A percentile compares a stretch with the other conserved stretches of the same genome.
Conservation (phyloP, 2,888 invertebrate species). For the Platycheirus rosarum region DNA sequence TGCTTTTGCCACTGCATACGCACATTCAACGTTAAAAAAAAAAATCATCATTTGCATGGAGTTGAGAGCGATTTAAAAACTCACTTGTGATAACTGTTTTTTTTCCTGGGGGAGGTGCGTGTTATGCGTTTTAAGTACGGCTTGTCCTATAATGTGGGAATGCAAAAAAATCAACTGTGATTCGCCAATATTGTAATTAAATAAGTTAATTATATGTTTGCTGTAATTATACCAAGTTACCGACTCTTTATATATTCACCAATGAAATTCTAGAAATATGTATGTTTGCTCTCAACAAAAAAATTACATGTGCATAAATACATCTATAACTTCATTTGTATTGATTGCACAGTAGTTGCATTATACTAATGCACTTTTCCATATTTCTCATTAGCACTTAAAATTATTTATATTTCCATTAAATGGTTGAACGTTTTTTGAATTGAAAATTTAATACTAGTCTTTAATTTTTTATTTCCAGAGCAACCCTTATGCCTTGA, state of each 20-base stretch:
- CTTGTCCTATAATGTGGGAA: too few species aligned
- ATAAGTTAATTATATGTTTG: constrained; percentile 49
- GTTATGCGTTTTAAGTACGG: constrained; percentile 37
- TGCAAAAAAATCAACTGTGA: constrained; percentile 41
- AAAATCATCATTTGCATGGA: too few species aligned
- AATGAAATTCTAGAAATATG: constrained; percentile 38
- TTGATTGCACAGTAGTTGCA: background rate
- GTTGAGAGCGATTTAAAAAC: background rate
- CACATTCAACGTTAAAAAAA: background rate
- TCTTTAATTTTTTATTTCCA: constrained; percentile 83
- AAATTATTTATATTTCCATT: background rate
- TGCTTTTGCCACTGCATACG: background rate
- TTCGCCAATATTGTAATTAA: constrained; percentile 64
- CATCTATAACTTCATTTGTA: background rate
- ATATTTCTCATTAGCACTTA: background rate
- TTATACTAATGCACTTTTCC: background rate
- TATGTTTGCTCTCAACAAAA: background rate
- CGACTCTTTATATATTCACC: constrained; percentile 8
- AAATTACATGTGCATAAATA: constrained; percentile 25
- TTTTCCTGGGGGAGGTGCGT: constrained; percentile 39
- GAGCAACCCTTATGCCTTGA: constrained; percentile 95
- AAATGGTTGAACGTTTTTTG: too few species aligned
- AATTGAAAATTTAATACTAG: background rate
- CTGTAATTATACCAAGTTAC: constrained; percentile 10
- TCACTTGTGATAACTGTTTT: background rate